These are phyloP conservation scores for Brachyistius frenatus DNA, from an alignment of 2,113 vertebrate genomes.

Conservation along the genomic window DNA sequence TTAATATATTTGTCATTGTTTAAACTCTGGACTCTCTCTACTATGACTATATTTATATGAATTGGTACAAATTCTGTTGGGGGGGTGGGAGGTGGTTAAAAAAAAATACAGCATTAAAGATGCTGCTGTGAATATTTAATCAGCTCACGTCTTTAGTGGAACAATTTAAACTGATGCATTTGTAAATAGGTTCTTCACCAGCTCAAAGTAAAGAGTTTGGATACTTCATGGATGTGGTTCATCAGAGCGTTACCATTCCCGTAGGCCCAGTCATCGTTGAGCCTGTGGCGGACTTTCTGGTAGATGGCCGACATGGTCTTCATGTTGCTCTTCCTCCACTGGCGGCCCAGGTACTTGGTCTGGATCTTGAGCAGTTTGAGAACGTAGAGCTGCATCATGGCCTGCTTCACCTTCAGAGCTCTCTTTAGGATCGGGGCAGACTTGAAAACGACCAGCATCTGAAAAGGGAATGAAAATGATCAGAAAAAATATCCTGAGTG, in stretches of 20 bases:
- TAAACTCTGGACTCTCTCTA: too few relatives aligned
- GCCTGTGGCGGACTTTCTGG: constrained; percentile 97
- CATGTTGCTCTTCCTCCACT: constrained; percentile 99
- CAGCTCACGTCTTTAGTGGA: too few relatives aligned
- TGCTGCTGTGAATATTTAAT: too few relatives aligned
- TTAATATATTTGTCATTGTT: too few relatives aligned
- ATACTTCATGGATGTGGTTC: too few relatives aligned
- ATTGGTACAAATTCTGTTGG: too few relatives aligned
- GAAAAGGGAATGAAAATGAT: background rate
- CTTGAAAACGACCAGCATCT: constrained; percentile 99
- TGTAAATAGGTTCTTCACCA: constrained; percentile 34
- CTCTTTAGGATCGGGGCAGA: constrained; percentile 96
- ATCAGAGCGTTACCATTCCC: constrained; percentile 89
- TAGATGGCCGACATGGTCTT: constrained; percentile 99
- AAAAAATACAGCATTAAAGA: too few relatives aligned
- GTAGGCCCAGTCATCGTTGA: constrained; percentile 98
- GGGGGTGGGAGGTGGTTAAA: too few relatives aligned
- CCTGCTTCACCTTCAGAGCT: constrained; percentile 96
- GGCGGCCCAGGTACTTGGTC: constrained; percentile 96
- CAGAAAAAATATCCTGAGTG: too few relatives aligned
- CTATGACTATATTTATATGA: too few relatives aligned
- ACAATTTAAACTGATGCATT: too few relatives aligned
- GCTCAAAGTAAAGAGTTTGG: background rate
- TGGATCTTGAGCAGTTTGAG: constrained; percentile 97
- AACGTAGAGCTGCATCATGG: constrained; percentile 97